Conservation (phyloP, 2,797 vertebrate species). For the Melopsittacus undulatus region DNA sequence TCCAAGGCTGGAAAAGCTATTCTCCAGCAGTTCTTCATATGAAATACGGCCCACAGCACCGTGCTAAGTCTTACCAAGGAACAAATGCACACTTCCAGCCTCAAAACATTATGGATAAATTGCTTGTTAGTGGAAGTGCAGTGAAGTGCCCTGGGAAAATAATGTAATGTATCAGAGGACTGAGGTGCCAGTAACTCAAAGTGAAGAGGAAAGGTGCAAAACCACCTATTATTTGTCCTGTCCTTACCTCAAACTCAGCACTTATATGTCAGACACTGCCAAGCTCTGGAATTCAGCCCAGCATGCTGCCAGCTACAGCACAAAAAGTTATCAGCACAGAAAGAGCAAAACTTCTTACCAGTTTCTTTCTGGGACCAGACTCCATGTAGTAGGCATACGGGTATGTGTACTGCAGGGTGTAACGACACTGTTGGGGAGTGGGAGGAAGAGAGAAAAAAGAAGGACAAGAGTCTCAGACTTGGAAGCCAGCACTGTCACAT, state of each 20-base stretch:
- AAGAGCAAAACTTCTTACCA: conserved; percentile 82
- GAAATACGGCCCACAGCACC: neutral
- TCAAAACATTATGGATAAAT: conserved; percentile 36
- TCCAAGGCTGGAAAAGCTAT: neutral
- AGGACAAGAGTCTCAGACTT: conserved; percentile 2
- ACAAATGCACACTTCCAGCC: neutral
- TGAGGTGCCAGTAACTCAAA: neutral
- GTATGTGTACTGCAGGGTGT: conserved; percentile 98
- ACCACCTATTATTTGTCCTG: neutral
- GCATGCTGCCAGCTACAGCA: neutral
- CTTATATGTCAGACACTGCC: neutral
- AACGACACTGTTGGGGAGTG: conserved; percentile 87
- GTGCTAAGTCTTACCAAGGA: neutral
- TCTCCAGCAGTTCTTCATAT: neutral
- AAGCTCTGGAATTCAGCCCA: neutral
- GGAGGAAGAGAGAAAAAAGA: neutral
- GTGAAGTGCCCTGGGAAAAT: conserved; percentile 1
- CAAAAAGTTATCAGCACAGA: neutral
- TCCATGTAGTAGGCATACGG: conserved; percentile 99
- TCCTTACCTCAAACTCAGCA: neutral
- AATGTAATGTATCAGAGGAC: neutral
- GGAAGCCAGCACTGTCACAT: neutral
- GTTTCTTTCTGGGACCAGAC: conserved; percentile 95
- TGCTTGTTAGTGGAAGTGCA: conserved; percentile 15
- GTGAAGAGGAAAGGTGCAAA: neutral